phyloP scores from a whole-genome alignment of 1,140 invertebrate genomes.

The Piezodorus guildinii region DNA sequence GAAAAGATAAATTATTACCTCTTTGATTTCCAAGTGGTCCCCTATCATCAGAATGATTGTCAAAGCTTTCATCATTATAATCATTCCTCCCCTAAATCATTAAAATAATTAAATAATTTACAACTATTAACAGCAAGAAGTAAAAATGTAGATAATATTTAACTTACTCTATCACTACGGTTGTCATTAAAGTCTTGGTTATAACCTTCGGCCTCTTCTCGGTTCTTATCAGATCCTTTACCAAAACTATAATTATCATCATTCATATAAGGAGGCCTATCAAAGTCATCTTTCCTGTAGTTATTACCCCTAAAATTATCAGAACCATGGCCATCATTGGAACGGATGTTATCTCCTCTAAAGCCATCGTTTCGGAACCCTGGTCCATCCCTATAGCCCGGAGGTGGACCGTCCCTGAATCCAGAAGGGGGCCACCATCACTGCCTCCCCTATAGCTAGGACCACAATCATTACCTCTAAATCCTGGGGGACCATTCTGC shows the following conservation, averaged over 20 bases:
- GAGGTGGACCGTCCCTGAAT: constrained; percentile 1
- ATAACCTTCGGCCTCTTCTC: too few species aligned
- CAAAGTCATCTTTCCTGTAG: constrained; percentile 2
- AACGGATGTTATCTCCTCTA: background rate
- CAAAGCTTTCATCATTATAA: too few species aligned
- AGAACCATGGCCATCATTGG: background rate
- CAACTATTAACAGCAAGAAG: too few species aligned
- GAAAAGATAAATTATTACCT: too few species aligned
- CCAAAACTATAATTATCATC: background rate
- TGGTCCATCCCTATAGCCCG: background rate
- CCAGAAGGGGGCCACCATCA: background rate
- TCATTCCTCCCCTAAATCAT: too few species aligned
- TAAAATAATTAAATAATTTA: too few species aligned
- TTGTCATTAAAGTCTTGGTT: too few species aligned
- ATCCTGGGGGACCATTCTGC: constrained; percentile 1
- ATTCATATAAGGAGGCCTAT: background rate
- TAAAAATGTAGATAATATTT: too few species aligned
- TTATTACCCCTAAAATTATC: background rate
- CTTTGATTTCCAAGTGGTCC: too few species aligned
- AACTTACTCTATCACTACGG: too few species aligned
- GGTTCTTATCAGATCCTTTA: too few species aligned
- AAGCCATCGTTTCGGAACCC: background rate
- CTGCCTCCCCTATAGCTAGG: background rate
- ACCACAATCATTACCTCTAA: background rate
- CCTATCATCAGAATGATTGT: too few species aligned